These are phyloP conservation scores for Drosophila ficusphila DNA, from an alignment of 1,140 invertebrate genomes.

Conservation along the genomic window DNA sequence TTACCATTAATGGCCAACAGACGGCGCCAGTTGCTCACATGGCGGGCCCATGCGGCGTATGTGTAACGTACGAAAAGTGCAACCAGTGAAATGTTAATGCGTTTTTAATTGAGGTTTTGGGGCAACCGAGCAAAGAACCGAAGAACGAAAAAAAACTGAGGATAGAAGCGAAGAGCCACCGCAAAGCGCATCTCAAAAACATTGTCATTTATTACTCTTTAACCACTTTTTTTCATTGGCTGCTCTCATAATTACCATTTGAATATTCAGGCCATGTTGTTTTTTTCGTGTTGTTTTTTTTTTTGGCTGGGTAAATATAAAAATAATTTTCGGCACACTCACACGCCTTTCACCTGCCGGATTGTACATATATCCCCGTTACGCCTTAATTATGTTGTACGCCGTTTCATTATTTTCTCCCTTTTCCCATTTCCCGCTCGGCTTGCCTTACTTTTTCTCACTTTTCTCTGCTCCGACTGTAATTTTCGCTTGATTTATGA, in stretches of 20 bases:
- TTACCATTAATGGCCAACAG: constrained; percentile 77
- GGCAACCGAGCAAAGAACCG: constrained; percentile 56
- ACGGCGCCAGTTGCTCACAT: constrained; percentile 63
- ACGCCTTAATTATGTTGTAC: constrained; percentile 79
- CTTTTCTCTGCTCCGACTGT: constrained; percentile 31
- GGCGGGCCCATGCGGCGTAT: constrained; percentile 70
- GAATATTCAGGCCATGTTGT: constrained; percentile 71
- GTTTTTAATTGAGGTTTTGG: constrained; percentile 84
- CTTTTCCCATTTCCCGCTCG: constrained; percentile 38
- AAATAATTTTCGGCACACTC: constrained; percentile 73
- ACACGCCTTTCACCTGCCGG: constrained; percentile 76
- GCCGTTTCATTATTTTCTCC: constrained; percentile 67
- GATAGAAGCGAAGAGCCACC: constrained; percentile 35
- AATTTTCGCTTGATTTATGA: constrained; percentile 82
- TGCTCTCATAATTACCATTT: constrained; percentile 72
- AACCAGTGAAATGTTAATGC: constrained; percentile 82
- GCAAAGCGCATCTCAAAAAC: constrained; percentile 60
- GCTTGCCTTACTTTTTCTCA: constrained; percentile 17
- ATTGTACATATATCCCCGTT: constrained; percentile 46
- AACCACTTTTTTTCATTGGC: constrained; percentile 43
- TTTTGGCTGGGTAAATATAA: constrained; percentile 32
- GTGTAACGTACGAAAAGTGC: constrained; percentile 66
- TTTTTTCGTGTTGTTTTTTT: constrained; percentile 19
- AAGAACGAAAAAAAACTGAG: constrained; percentile 17
- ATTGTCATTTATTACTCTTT: constrained; percentile 80